Evolutionary conservation across 2,888 invertebrate species (phyloP).

Genomic region (Iselma pallidipennis): DNA sequence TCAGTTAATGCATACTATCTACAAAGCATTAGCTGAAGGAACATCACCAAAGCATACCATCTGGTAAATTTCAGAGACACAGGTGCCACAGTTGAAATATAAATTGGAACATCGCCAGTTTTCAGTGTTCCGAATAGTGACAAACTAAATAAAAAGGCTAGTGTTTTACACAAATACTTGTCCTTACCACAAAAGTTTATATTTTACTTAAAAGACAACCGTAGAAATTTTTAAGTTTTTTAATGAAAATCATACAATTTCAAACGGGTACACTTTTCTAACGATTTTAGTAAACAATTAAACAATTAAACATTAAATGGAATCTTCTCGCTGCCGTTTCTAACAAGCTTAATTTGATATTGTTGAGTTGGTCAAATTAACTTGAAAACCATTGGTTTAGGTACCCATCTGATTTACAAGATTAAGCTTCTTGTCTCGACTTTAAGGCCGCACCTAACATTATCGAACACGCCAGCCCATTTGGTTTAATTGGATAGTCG

Average conservation of each 20-base stretch:
- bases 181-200: background rate
- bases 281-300: too few species aligned
- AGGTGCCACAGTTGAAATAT: background rate
- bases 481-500: background rate
- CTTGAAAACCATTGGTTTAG: too few species aligned
- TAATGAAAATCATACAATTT: too few species aligned
- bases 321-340: background rate
- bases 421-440: background rate
- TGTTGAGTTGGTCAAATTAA: background rate
- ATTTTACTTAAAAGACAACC: background rate
- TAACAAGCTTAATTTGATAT: background rate
- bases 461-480: background rate
- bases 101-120: background rate
- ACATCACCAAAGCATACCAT: background rate
- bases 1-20: background rate
- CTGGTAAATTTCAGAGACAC: background rate
- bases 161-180: background rate
- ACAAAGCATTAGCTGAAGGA: background rate
- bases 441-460: background rate
- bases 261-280: too few species aligned
- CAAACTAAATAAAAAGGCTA: background rate
- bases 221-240: too few species aligned
- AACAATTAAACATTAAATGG: too few species aligned
- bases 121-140: background rate
- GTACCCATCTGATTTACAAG: background rate